Evolutionary conservation across 1,140 invertebrate genomes (phyloP).

Genomic region (Conus ventricosus): DNA sequence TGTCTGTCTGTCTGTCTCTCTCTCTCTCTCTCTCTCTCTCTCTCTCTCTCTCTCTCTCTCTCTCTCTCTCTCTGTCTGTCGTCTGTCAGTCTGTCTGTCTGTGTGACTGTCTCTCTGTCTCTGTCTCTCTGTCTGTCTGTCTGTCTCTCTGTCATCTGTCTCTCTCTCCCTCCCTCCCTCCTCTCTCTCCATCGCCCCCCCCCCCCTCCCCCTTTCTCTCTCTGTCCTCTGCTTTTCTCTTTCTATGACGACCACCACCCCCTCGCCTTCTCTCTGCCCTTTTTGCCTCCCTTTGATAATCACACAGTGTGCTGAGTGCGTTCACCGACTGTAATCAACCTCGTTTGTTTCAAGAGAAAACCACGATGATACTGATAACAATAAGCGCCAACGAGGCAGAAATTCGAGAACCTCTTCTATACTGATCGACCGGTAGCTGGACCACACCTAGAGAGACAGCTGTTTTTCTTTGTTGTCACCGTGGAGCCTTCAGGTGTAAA

Average conservation of each 20-base stretch:
- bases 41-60: background rate
- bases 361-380: too few species aligned
- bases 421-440: too few species aligned
- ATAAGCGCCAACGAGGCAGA: too few species aligned
- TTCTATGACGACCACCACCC: background rate
- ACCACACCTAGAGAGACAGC: too few species aligned
- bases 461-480: too few species aligned
- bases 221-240: background rate
- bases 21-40: background rate
- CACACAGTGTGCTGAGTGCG: too few species aligned
- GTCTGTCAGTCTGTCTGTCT: background rate
- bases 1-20: background rate
- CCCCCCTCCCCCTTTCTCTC: conserved; percentile 15
- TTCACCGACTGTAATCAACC: too few species aligned
- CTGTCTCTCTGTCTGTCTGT: background rate
- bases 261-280: background rate
- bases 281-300: too few species aligned
- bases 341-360: too few species aligned
- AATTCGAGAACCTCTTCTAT: too few species aligned
- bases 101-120: background rate
- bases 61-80: background rate
- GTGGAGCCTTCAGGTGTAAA: too few species aligned
- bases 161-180: conserved; percentile 5
- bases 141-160: background rate
- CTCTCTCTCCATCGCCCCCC: conserved; percentile 11